Base-by-base conservation (phyloP, 1,140 invertebrate genomes). In the Bombus waltoni region DNA sequence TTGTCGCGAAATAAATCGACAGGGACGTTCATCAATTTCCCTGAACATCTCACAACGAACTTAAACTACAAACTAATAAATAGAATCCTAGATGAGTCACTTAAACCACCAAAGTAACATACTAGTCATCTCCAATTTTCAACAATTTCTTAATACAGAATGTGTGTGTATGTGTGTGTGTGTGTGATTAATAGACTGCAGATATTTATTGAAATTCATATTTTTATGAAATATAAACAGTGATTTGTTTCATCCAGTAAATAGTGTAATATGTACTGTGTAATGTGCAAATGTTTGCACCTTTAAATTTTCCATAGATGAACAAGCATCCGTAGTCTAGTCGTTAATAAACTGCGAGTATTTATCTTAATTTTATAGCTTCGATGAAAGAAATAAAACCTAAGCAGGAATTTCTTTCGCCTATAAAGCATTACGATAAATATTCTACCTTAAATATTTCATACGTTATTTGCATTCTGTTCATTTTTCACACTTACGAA, bases 161-260 rank as follows among this genome's bases (percentile, higher is more conserved):
- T 53, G 18, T 53, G 0, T 22, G 2, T 44, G 0, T 47, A 0
- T 47, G 13, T 47, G 11, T 3, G 25, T 0, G 3, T 28, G 9
- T 10, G 25, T 62, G 28, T 62, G 28, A n/a, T 62, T 5, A n/a
- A 62, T 11, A 62, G 28, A n/a, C 59, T 62, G 59, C 59, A 13
- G 4, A 28, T 62, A 62, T n/a, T 53, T 53, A 53, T 53, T 53
- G 47, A 22, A 62, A 62, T 62, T n/a, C 28, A 1, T 62, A n/a
- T n/a, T 62, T 62, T n/a, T n/a, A 11, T 62, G 10, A 62, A 62
- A 8, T 53, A 22, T 53, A 53, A 53, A 53, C 47, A 22, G 47
- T 22, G 47, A 53, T 53, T 53, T 53, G 18, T 53, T 53, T 53
- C 18, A 22, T 53, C 18, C 47, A 22, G 47, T 53, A 53, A 53